Evolutionary conservation across 2,113 vertebrate genomes (phyloP).

Genomic region (Recurvirostra avosetta): DNA sequence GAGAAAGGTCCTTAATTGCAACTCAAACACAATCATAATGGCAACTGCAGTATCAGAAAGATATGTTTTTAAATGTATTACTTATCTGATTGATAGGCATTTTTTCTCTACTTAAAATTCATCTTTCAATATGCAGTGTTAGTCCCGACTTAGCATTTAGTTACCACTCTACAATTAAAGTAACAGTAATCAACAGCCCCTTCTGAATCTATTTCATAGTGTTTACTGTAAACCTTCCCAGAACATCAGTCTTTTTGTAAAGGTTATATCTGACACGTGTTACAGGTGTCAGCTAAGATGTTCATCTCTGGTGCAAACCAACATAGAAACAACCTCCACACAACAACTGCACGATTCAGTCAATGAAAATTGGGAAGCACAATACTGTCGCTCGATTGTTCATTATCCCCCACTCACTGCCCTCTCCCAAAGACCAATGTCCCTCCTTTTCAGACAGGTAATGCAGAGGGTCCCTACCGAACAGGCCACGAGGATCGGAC

Average conservation of each 20-base stretch:
- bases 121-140: neutral
- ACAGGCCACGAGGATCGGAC: conserved; percentile 80
- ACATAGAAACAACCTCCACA: accelerated
- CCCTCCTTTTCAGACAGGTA: accelerated
- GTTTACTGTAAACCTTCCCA: neutral
- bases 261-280: neutral
- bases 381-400: neutral
- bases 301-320: neutral
- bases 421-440: neutral
- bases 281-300: neutral
- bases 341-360: accelerated
- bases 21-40: neutral
- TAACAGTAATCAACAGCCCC: neutral
- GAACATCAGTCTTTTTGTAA: neutral
- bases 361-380: neutral
- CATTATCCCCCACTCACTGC: neutral
- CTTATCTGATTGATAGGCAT: neutral
- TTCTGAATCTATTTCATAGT: neutral
- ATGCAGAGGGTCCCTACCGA: conserved; percentile 61
- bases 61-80: neutral
- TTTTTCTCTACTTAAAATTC: neutral
- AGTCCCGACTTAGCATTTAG: neutral
- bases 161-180: neutral
- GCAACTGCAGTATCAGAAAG: neutral
- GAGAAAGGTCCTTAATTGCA: neutral